These are phyloP conservation scores for Abscondita cerata DNA, from an alignment of 2,888 invertebrate species.

Conservation along the genomic window DNA sequence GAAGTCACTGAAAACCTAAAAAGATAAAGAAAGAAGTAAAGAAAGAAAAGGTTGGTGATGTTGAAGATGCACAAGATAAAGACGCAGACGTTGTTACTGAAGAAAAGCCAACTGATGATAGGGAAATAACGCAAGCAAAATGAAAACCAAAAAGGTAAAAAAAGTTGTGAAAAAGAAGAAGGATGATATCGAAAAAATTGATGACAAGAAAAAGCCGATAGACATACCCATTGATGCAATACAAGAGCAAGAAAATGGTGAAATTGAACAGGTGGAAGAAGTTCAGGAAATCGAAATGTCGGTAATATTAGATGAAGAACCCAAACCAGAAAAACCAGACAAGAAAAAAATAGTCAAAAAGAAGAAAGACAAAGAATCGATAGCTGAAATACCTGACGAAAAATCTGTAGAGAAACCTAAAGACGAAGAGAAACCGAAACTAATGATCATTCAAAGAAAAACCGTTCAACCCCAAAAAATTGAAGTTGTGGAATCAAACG, in stretches of 20 bases:
- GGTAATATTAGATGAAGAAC: conserved; percentile 67
- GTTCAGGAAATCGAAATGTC: conserved; percentile 44
- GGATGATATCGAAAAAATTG: conserved; percentile 34
- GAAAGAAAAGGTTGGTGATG: conserved; percentile 20
- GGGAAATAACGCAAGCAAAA: conserved; percentile 58
- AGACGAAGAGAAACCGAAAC: conserved; percentile 47
- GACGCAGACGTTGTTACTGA: conserved; percentile 37
- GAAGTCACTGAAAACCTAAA: conserved; percentile 43
- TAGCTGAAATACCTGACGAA: conserved; percentile 41
- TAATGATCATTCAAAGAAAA: conserved; percentile 26
- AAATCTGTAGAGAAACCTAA: conserved; percentile 60
- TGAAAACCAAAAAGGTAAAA: background rate
- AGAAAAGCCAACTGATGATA: conserved; percentile 26
- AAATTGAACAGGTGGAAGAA: conserved; percentile 62
- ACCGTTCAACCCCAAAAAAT: conserved; percentile 46
- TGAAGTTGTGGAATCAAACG: conserved; percentile 26
- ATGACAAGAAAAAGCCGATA: conserved; percentile 28
- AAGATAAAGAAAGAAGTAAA: background rate
- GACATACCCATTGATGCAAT: conserved; percentile 50
- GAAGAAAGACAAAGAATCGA: conserved; percentile 43
- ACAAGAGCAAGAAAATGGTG: conserved; percentile 45
- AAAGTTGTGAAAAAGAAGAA: background rate
- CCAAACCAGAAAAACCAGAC: conserved; percentile 63
- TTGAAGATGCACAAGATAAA: conserved; percentile 35
- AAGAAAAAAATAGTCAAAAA: conserved; percentile 51